Evolutionary conservation across 2,113 vertebrate genomes (phyloP).

Genomic region (Notiomystis cincta): DNA sequence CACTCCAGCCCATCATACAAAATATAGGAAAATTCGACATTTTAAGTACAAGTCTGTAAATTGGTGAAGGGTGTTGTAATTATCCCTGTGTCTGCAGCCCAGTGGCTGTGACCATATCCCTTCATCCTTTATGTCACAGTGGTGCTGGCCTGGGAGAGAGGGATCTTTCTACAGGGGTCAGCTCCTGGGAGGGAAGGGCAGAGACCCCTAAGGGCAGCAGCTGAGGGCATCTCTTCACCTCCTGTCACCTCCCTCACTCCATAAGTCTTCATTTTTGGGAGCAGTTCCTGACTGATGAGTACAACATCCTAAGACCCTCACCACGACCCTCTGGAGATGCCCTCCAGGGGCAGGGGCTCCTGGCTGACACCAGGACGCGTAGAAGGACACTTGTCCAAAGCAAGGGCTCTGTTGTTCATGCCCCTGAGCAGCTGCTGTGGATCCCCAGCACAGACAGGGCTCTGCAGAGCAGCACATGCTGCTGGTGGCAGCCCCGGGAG

Average conservation of each 20-base stretch:
- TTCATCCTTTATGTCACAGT: fast-evolving
- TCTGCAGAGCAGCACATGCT: fast-evolving
- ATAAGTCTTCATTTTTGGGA: not conserved
- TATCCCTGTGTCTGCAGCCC: not conserved
- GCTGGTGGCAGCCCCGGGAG: fast-evolving
- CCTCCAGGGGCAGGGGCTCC: not conserved
- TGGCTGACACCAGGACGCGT: not conserved
- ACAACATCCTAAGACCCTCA: not conserved
- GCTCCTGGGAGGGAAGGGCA: not conserved
- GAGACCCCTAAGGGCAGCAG: not conserved
- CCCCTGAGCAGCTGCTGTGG: not conserved
- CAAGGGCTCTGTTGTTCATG: fast-evolving
- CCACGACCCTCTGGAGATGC: not conserved
- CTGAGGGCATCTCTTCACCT: not conserved
- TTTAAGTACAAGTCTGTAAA: not conserved
- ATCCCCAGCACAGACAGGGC: not conserved
- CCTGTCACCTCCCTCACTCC: not conserved
- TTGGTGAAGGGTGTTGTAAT: not conserved
- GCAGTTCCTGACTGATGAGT: not conserved
- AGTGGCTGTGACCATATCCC: not conserved
- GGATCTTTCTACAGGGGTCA: not conserved
- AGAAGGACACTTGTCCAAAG: not conserved
- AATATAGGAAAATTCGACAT: not conserved
- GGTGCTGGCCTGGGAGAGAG: not conserved
- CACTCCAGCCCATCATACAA: not conserved